Evolutionary conservation across 2,113 vertebrate genomes (phyloP).

Genomic region (Rhegmatorhina hoffmannsi): DNA sequence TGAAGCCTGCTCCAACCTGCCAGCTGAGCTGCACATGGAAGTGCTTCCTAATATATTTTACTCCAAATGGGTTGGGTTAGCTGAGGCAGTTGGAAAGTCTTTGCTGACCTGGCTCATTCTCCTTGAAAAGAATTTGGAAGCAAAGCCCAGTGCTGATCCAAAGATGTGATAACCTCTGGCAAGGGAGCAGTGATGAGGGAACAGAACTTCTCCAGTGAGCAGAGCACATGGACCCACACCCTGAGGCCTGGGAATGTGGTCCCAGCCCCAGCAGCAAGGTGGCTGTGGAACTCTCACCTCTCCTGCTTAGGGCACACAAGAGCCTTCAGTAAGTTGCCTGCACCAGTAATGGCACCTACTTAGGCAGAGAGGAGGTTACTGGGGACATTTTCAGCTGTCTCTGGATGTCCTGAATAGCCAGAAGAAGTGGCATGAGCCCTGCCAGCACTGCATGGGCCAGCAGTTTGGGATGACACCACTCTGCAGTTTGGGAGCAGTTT

Average conservation of each 20-base stretch:
- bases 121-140: conserved; percentile 33
- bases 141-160: neutral
- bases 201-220: neutral
- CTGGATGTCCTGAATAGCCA: neutral
- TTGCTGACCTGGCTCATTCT: conserved; percentile 48
- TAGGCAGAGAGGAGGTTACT: neutral
- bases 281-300: neutral
- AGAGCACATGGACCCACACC: fast-evolving
- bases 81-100: conserved; percentile 6
- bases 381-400: neutral
- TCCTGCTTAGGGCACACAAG: neutral
- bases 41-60: neutral
- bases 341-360: neutral
- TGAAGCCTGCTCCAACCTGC: neutral
- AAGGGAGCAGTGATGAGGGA: neutral
- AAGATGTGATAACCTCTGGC: neutral
- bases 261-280: neutral
- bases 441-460: conserved; percentile 26
- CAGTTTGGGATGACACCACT: neutral
- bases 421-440: neutral
- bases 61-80: neutral
- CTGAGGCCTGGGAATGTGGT: neutral
- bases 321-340: neutral
- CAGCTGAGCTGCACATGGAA: conserved; percentile 33
- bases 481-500: neutral